These are phyloP conservation scores for Notarius quadriscutis DNA, from an alignment of 2,113 vertebrate species.

Conservation along the genomic window DNA sequence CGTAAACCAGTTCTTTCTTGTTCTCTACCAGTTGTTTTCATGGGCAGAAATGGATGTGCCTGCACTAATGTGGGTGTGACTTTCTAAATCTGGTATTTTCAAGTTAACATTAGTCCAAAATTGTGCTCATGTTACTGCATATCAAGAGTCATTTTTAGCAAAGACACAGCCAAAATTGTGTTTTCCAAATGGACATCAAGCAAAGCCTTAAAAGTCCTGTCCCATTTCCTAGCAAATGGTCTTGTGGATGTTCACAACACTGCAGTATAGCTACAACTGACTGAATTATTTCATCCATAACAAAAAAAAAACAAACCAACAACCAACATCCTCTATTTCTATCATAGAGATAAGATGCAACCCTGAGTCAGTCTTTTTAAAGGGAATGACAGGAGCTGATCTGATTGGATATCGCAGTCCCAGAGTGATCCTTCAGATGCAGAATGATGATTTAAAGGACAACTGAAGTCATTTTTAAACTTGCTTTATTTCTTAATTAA, in stretches of 20 bases:
- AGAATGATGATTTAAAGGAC: background rate
- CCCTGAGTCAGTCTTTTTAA: background rate
- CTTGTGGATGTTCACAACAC: background rate
- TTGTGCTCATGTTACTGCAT: background rate
- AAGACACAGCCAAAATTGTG: background rate
- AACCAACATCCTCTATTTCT: background rate
- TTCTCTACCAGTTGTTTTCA: background rate
- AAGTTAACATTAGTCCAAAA: background rate
- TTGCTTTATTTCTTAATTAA: too few relatives aligned
- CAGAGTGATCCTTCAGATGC: background rate
- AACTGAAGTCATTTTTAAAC: too few relatives aligned
- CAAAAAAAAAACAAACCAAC: background rate
- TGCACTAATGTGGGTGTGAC: background rate
- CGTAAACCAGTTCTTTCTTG: background rate
- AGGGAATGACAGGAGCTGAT: background rate
- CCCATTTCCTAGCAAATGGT: background rate
- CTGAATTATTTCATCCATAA: background rate
- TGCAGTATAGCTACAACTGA: background rate
- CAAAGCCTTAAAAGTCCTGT: background rate
- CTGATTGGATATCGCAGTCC: background rate
- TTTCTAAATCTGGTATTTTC: background rate
- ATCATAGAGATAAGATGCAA: background rate
- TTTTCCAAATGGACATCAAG: background rate
- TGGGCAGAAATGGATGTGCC: background rate
- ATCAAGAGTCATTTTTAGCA: background rate